These are phyloP conservation scores for Phalacrocorax brasilianus DNA, from an alignment of 2,113 vertebrate species.

Conservation along the genomic window DNA sequence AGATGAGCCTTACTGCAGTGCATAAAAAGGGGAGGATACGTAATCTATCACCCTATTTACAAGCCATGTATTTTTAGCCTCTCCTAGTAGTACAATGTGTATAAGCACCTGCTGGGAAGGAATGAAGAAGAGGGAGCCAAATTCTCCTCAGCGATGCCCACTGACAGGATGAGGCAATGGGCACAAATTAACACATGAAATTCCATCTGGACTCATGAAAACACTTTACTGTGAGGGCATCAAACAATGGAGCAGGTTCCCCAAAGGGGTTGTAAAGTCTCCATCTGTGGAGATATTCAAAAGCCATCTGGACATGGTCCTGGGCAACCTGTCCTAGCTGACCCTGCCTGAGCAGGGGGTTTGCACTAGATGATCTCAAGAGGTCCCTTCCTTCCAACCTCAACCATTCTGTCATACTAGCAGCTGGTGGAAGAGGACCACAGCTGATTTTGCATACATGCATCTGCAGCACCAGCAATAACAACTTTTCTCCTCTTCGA, in stretches of 20 bases:
- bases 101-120: background rate
- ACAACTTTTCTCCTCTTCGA: background rate
- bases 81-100: background rate
- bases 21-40: background rate
- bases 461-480: background rate
- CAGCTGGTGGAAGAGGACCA: slow-evolving; percentile 8
- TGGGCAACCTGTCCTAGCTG: background rate
- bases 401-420: background rate
- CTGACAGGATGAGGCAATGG: background rate
- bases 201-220: background rate
- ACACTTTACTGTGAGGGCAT: background rate
- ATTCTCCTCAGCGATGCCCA: background rate
- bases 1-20: background rate
- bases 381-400: background rate
- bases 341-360: background rate
- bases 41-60: background rate
- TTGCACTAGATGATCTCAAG: background rate
- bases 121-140: background rate
- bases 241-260: background rate
- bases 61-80: background rate
- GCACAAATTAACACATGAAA: background rate
- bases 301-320: background rate
- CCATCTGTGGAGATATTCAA: background rate
- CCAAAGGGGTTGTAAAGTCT: background rate
- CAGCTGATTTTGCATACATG: background rate